Conservation (phyloP, 2,797 vertebrate genomes). For the Xenentodon cancila region DNA sequence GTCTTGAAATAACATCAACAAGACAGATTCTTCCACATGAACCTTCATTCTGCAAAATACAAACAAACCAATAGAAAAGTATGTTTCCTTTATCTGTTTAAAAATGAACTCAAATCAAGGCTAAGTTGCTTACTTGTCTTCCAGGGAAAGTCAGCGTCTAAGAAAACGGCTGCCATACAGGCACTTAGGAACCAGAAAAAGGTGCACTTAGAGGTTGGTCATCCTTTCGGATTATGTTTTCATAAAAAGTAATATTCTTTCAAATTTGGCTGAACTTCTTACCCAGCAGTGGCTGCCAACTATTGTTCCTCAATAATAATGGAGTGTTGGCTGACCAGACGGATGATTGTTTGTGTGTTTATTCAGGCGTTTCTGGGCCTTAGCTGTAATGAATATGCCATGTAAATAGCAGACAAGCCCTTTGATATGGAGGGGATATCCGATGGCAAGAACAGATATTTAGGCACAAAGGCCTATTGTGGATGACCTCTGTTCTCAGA, state of each 20-base stretch:
- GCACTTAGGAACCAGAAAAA: no score
- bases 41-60: no score
- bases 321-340: constrained; percentile 26
- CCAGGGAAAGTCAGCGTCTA: no score
- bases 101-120: no score
- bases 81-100: no score
- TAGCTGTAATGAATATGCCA: constrained; percentile 31
- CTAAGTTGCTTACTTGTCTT: no score
- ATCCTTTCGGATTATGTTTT: background rate
- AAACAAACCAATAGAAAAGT: no score
- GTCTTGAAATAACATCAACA: no score
- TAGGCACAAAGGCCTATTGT: constrained; percentile 44
- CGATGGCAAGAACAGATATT: constrained; percentile 38
- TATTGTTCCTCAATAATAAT: constrained; percentile 44
- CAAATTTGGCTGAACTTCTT: constrained; percentile 9
- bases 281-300: constrained; percentile 16
- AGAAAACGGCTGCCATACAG: no score
- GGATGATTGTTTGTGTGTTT: constrained; percentile 51
- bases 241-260: constrained; percentile 10
- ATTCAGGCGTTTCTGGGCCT: constrained; percentile 46
- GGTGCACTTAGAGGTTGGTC: no score
- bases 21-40: no score
- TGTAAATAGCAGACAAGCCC: constrained; percentile 47
- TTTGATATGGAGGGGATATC: constrained; percentile 43
- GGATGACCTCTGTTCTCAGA: constrained; percentile 27